Percentiles rank a stretch among this genome's conserved stretches.
These are phyloP conservation scores for Choloepus hoffmanni DNA, from an alignment of 2,113 vertebrate genomes.

Conservation along the genomic window DNA sequence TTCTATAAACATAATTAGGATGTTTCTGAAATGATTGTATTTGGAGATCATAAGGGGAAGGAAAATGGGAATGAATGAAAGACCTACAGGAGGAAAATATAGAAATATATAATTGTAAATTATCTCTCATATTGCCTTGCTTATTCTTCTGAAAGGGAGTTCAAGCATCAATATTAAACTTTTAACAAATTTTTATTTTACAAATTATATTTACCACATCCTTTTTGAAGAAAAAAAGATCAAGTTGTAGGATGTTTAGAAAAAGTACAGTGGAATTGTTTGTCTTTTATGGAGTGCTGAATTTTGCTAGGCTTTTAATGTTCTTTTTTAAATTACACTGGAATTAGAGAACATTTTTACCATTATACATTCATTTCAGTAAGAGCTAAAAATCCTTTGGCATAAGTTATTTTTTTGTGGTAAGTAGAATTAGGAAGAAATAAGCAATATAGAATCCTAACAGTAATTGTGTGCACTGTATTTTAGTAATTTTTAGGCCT, in stretches of 20 bases:
- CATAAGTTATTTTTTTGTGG: slow-evolving; percentile 72
- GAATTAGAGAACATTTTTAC: slow-evolving; percentile 80
- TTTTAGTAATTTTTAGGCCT: slow-evolving; percentile 81
- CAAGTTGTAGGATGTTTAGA: slow-evolving; percentile 46
- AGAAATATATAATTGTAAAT: slow-evolving; percentile 42
- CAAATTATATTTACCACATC: neutral
- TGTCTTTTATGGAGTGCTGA: slow-evolving; percentile 73
- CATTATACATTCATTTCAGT: slow-evolving; percentile 77
- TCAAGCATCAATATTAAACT: slow-evolving; percentile 43
- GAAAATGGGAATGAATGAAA: slow-evolving; percentile 1
- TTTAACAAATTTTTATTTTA: slow-evolving; percentile 25
- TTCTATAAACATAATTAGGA: slow-evolving; percentile 43
- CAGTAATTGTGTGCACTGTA: slow-evolving; percentile 68
- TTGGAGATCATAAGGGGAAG: neutral
- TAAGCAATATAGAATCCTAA: slow-evolving; percentile 74
- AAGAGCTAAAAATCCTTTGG: slow-evolving; percentile 78
- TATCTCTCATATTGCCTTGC: neutral
- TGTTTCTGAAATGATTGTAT: slow-evolving; percentile 55
- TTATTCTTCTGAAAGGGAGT: slow-evolving; percentile 56
- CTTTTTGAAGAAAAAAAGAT: slow-evolving; percentile 29
- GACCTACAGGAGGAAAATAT: neutral
- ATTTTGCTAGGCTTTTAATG: slow-evolving; percentile 71
- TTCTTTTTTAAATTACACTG: slow-evolving; percentile 74
- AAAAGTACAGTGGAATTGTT: slow-evolving; percentile 59
- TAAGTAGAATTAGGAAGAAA: slow-evolving; percentile 71